Conservation (phyloP, 2,888 invertebrate species). For the Cosmia trapezina region DNA sequence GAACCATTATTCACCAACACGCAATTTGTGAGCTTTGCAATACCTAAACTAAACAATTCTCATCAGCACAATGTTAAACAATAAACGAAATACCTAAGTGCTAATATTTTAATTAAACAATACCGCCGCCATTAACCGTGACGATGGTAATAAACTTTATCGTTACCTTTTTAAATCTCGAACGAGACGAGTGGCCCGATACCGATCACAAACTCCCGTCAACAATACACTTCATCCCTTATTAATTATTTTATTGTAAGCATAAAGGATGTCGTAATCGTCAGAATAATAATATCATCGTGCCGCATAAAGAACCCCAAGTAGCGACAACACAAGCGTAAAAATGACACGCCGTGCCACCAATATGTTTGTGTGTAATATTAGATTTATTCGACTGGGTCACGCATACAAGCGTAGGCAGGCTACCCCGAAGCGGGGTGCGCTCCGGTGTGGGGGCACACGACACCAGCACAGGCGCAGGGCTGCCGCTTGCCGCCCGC, state of each 20-base stretch:
- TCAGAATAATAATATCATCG: conserved; percentile 90
- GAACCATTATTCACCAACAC: conserved; percentile 41
- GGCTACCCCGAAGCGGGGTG: conserved; percentile 86
- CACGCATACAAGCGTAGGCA: conserved; percentile 82
- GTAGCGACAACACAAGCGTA: conserved; percentile 90
- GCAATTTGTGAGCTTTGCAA: conserved; percentile 23
- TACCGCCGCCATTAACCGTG: conserved; percentile 71
- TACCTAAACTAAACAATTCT: conserved; percentile 48
- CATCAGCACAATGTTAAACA: conserved; percentile 59
- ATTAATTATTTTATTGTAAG: conserved; percentile 91
- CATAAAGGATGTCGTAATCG: conserved; percentile 90
- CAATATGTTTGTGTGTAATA: conserved; percentile 90
- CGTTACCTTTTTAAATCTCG: conserved; percentile 82
- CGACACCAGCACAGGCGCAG: conserved; percentile 78
- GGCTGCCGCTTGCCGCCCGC: conserved; percentile 82
- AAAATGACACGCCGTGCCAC: conserved; percentile 88
- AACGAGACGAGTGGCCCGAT: conserved; percentile 85
- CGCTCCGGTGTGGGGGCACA: conserved; percentile 81
- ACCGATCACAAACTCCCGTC: conserved; percentile 86
- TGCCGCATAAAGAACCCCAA: conserved; percentile 89
- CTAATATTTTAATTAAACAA: conserved; percentile 74
- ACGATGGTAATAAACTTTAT: conserved; percentile 82
- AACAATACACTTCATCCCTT: conserved; percentile 90
- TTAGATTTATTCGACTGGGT: conserved; percentile 90
- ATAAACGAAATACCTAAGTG: conserved; percentile 66